Evolutionary conservation across 1,140 invertebrate genomes (phyloP).

Genomic region (Hesperophylax magnus): DNA sequence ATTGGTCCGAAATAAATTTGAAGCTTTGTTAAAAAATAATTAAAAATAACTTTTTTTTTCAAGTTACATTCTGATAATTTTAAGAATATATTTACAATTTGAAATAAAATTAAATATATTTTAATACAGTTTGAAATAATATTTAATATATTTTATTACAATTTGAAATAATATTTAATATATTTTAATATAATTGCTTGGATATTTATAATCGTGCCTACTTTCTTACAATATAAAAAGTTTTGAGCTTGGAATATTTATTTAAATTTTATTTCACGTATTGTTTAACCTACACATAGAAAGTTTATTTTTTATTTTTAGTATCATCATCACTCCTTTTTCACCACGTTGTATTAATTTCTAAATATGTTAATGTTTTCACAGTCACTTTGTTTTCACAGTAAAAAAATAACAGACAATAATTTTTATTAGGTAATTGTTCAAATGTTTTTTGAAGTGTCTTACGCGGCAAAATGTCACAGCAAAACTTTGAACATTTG

Average conservation of each 20-base stretch:
- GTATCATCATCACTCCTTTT: not conserved
- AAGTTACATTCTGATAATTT: not conserved
- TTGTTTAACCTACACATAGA: not conserved
- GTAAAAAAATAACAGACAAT: conserved; percentile 15
- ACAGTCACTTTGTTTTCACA: conserved; percentile 14
- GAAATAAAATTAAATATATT: not conserved
- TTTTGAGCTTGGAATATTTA: conserved; percentile 10
- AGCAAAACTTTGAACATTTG: not conserved
- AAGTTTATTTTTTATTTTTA: not conserved
- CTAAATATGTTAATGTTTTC: conserved; percentile 4
- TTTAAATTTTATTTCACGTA: not conserved
- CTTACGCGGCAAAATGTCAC: conserved; percentile 8
- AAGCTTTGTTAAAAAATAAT: not conserved
- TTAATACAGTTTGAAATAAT: not conserved
- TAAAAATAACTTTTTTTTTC: not conserved
- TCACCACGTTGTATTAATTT: not conserved
- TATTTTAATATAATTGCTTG: conserved; percentile 17
- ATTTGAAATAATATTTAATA: not conserved
- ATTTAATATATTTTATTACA: not conserved
- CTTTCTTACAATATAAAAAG: not conserved
- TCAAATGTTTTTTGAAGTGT: not conserved
- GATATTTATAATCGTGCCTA: conserved; percentile 16
- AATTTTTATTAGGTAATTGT: not conserved
- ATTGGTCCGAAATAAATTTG: not conserved
- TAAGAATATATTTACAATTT: not conserved